These are phyloP conservation scores for Bubo blakistoni DNA, from an alignment of 2,113 vertebrate species.

Conservation along the genomic window DNA sequence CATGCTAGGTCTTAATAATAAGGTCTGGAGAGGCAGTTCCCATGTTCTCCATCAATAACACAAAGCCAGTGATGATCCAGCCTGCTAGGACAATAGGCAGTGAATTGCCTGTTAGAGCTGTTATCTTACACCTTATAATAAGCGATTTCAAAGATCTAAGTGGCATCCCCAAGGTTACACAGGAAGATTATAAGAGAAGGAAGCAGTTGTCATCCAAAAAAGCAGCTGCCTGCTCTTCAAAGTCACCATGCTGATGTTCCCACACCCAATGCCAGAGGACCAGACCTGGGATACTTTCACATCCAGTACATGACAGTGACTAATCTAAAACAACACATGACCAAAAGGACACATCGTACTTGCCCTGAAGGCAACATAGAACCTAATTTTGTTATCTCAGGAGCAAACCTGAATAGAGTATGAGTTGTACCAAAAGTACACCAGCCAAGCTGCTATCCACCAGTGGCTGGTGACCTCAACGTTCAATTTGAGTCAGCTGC, in stretches of 20 bases:
- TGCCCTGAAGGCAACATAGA: background rate
- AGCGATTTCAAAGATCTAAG: background rate
- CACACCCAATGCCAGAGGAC: background rate
- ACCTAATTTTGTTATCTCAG: background rate
- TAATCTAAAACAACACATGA: background rate
- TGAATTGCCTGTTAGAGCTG: background rate
- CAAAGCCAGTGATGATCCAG: background rate
- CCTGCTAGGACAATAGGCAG: background rate
- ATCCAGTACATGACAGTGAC: background rate
- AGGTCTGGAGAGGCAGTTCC: background rate
- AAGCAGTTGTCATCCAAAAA: background rate
- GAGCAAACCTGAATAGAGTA: background rate
- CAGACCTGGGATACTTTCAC: background rate
- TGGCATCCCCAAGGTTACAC: background rate
- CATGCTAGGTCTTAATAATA: background rate
- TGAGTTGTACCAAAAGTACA: background rate
- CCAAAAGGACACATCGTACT: background rate
- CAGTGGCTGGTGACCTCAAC: background rate
- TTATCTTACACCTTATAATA: background rate
- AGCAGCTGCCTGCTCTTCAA: background rate
- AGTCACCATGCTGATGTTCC: rapidly evolving
- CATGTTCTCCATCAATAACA: rapidly evolving
- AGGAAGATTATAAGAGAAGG: background rate
- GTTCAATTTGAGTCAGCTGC: background rate
- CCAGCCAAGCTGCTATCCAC: background rate